Percentiles rank a stretch among this genome's conserved stretches.
Evolutionary conservation across 2,113 vertebrate genomes (phyloP).

Genomic region (Myodes glareolus): DNA sequence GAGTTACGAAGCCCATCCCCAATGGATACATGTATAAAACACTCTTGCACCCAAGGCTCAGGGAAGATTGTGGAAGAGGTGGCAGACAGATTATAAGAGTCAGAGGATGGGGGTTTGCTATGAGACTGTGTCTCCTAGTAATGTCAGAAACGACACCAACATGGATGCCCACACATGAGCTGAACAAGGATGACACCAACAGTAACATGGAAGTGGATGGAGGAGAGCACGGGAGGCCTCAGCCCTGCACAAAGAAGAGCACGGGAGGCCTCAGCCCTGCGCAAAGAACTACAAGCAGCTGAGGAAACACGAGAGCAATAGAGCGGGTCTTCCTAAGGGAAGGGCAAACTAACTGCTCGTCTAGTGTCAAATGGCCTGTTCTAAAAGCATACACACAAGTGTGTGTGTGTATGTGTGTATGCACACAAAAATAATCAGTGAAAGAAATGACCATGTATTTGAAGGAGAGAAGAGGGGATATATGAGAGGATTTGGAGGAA

Average conservation of each 20-base stretch:
- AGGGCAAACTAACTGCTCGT: neutral
- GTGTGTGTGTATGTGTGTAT: no score
- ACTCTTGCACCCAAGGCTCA: neutral
- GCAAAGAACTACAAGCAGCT: neutral
- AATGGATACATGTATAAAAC: neutral
- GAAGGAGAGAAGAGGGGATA: neutral
- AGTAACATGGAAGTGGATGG: neutral
- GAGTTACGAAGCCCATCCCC: neutral
- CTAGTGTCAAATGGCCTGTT: neutral
- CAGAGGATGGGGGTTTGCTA: neutral
- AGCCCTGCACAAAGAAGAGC: neutral
- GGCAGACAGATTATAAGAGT: neutral
- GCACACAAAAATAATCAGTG: neutral
- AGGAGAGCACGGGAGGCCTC: neutral
- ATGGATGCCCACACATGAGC: neutral
- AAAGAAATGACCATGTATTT: neutral
- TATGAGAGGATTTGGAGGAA: neutral
- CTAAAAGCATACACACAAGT: neutral
- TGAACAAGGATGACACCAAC: neutral
- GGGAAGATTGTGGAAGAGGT: neutral
- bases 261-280: neutral
- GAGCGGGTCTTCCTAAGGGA: neutral
- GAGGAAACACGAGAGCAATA: neutral
- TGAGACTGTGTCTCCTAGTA: neutral
- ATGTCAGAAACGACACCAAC: neutral